These are phyloP conservation scores for Stictonetta naevosa DNA, from an alignment of 2,113 vertebrate genomes.

Conservation along the genomic window DNA sequence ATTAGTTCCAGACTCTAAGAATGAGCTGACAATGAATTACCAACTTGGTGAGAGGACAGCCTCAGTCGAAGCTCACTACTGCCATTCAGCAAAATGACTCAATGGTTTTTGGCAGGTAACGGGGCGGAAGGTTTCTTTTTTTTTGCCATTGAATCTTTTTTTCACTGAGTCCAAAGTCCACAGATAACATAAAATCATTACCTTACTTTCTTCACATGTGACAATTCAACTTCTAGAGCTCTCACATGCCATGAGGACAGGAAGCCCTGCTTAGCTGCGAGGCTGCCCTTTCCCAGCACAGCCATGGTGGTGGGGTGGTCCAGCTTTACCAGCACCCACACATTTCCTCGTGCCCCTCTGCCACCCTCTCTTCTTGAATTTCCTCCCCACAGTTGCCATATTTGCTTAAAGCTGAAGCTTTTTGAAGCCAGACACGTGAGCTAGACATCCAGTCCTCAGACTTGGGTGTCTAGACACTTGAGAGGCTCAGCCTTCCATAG, in stretches of 20 bases:
- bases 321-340: background rate
- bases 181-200: background rate
- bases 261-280: background rate
- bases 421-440: background rate
- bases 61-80: background rate
- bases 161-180: background rate
- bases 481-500: background rate
- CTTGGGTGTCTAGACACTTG: background rate
- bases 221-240: background rate
- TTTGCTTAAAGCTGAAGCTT: background rate
- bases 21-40: no score
- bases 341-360: background rate
- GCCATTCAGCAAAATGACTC: accelerated
- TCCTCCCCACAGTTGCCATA: background rate
- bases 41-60: no score
- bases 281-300: background rate
- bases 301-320: background rate
- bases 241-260: background rate
- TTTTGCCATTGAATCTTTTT: background rate
- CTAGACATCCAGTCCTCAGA: background rate
- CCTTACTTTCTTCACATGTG: background rate
- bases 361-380: background rate
- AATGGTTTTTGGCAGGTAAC: background rate
- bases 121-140: background rate
- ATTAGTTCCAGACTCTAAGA: no score